A percentile compares a stretch with the other conserved stretches of the same genome.
Evolutionary conservation across 37 sponge, comb jelly and placozoan species (phyloP).

Genomic region (Tethya wilhelma): DNA sequence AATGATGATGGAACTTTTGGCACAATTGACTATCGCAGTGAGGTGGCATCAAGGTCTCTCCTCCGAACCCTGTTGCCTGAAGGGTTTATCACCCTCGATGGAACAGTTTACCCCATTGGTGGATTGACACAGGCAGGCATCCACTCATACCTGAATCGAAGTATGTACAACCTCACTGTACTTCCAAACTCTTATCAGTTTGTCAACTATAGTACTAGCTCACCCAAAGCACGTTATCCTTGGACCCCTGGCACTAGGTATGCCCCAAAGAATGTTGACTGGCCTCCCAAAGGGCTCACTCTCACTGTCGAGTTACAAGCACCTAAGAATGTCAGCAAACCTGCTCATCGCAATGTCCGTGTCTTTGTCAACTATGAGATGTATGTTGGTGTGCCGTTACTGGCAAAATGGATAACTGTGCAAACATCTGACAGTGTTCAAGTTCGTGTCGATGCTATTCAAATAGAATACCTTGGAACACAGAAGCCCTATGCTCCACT

Average conservation of each 20-base stretch:
- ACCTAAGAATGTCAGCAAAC: conserved; percentile 23
- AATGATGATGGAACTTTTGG: conserved; percentile 55
- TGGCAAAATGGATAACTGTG: conserved; percentile 67
- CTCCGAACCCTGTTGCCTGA: conserved; percentile 36
- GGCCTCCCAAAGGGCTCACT: conserved; percentile 61
- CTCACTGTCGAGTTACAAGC: conserved; percentile 36
- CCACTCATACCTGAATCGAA: conserved; percentile 51
- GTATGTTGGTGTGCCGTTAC: conserved; percentile 59
- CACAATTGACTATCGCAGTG: conserved; percentile 43
- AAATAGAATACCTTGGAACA: conserved; percentile 45
- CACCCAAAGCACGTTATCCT: conserved; percentile 51
- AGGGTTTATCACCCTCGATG: conserved; percentile 46
- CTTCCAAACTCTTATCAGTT: conserved; percentile 32
- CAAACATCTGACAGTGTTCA: background rate
- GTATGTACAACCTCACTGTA: conserved; percentile 6
- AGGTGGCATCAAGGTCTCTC: background rate
- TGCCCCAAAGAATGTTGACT: conserved; percentile 31
- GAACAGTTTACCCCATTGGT: conserved; percentile 35
- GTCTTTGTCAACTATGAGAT: conserved; percentile 61
- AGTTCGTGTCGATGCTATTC: conserved; percentile 7
- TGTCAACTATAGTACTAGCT: conserved; percentile 1
- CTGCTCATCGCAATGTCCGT: conserved; percentile 13
- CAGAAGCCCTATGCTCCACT: conserved; percentile 52
- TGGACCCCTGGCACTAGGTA: conserved; percentile 63
- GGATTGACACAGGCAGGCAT: conserved; percentile 12